A percentile compares a stretch with the other conserved stretches of the same genome.
Conservation (phyloP, 2,113 vertebrate genomes). For the Entomyzon cyanotis region DNA sequence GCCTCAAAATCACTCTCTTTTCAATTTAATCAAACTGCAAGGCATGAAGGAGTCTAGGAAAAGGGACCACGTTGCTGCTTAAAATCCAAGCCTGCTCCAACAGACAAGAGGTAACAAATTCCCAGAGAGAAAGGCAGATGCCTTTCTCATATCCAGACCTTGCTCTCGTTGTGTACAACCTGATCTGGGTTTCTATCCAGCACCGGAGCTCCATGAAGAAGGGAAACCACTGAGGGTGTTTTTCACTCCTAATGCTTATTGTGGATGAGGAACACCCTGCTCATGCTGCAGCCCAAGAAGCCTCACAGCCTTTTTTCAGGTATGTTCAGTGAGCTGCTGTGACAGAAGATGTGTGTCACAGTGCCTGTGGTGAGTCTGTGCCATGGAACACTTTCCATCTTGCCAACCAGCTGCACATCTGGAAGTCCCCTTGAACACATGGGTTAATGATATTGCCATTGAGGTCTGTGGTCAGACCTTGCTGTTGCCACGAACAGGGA, state of each 20-base stretch:
- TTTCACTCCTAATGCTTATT: background rate
- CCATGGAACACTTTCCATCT: background rate
- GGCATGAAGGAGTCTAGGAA: background rate
- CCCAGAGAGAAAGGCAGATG: background rate
- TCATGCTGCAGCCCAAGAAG: background rate
- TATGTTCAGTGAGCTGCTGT: background rate
- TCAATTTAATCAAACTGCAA: background rate
- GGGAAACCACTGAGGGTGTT: background rate
- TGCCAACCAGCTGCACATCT: background rate
- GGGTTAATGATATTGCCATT: background rate
- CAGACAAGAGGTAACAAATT: background rate
- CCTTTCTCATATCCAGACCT: rapidly evolving
- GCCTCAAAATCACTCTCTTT: background rate
- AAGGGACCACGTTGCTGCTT: background rate
- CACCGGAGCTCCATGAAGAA: background rate
- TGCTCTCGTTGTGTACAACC: background rate
- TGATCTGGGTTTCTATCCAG: background rate
- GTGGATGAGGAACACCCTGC: background rate
- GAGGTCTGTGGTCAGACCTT: background rate
- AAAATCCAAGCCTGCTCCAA: background rate
- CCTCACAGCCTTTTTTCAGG: background rate
- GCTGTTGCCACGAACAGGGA: background rate
- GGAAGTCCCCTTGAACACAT: background rate
- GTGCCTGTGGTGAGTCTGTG: background rate
- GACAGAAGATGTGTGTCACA: background rate